Conservation (phyloP, 2,797 vertebrate species). For the Lagorchestes hirsutus region DNA sequence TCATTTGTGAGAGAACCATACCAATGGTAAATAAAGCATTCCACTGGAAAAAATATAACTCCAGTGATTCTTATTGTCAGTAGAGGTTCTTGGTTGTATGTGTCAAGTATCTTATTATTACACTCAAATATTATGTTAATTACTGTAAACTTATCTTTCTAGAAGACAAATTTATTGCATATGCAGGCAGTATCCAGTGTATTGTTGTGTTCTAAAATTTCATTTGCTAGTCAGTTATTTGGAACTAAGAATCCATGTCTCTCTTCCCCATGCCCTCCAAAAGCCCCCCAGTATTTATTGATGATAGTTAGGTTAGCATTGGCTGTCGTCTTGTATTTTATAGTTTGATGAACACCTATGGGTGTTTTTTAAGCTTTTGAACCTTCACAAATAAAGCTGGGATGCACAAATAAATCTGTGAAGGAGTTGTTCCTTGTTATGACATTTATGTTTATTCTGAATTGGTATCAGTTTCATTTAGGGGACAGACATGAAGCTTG, state of each 20-base stretch:
- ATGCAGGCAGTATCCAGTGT: neutral
- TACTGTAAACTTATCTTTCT: neutral
- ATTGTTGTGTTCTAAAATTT: neutral
- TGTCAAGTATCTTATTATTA: neutral
- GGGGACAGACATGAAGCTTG: conserved; percentile 6
- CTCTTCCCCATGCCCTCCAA: too few relatives aligned
- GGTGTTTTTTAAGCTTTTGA: neutral
- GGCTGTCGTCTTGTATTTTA: neutral
- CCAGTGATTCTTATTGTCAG: neutral
- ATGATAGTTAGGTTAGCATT: neutral
- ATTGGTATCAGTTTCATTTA: conserved; percentile 3
- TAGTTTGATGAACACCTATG: neutral
- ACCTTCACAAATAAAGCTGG: neutral
- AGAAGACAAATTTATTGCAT: neutral
- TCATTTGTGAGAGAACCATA: neutral
- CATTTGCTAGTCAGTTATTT: neutral
- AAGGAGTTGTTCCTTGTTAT: neutral
- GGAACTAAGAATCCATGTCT: neutral
- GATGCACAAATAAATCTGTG: conserved; percentile 28
- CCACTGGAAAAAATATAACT: neutral
- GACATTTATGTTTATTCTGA: conserved; percentile 40
- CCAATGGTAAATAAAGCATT: neutral
- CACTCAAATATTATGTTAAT: neutral
- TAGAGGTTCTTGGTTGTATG: neutral
- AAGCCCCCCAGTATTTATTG: neutral